A percentile compares a stretch with the other conserved stretches of the same genome.
Conservation (phyloP, 2,888 invertebrate genomes). For the Athalia rosae region DNA sequence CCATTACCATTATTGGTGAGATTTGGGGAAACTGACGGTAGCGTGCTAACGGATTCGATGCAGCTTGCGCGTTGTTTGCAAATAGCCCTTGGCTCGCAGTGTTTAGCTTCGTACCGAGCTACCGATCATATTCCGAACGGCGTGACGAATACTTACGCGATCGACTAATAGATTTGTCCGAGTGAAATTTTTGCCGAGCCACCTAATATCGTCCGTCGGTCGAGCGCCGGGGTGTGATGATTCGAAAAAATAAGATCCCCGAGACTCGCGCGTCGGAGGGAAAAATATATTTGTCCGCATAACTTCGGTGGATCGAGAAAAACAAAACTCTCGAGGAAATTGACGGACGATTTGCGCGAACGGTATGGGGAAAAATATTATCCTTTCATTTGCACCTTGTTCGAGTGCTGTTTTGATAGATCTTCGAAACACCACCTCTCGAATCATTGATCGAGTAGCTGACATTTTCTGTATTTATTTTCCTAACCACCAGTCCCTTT, state of each 20-base stretch:
- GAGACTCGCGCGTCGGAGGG: too few species aligned
- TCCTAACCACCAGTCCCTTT: slow-evolving; percentile 50
- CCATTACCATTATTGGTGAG: slow-evolving; percentile 70
- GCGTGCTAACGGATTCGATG: slow-evolving; percentile 70
- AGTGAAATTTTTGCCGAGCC: neutral
- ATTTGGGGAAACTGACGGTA: slow-evolving; percentile 71
- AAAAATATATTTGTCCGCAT: neutral
- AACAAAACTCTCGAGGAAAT: slow-evolving; percentile 24
- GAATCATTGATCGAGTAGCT: slow-evolving; percentile 47
- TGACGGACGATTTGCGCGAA: slow-evolving; percentile 52
- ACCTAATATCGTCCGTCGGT: too few species aligned
- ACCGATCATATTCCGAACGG: slow-evolving; percentile 62
- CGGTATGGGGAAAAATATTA: slow-evolving; percentile 63
- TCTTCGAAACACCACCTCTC: slow-evolving; percentile 37
- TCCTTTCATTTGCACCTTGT: slow-evolving; percentile 59
- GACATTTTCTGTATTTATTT: slow-evolving; percentile 52
- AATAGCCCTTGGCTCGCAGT: slow-evolving; percentile 61
- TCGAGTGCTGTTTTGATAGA: slow-evolving; percentile 53
- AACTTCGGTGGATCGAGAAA: neutral
- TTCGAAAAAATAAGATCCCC: too few species aligned
- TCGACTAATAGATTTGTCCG: slow-evolving; percentile 39
- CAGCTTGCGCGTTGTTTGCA: slow-evolving; percentile 72
- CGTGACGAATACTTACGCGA: slow-evolving; percentile 59
- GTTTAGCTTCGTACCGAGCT: slow-evolving; percentile 60
- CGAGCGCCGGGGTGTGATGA: too few species aligned